phyloP scores from a whole-genome alignment of 53 echinoderm and acorn worm species.

The Paelopatides confundens region DNA sequence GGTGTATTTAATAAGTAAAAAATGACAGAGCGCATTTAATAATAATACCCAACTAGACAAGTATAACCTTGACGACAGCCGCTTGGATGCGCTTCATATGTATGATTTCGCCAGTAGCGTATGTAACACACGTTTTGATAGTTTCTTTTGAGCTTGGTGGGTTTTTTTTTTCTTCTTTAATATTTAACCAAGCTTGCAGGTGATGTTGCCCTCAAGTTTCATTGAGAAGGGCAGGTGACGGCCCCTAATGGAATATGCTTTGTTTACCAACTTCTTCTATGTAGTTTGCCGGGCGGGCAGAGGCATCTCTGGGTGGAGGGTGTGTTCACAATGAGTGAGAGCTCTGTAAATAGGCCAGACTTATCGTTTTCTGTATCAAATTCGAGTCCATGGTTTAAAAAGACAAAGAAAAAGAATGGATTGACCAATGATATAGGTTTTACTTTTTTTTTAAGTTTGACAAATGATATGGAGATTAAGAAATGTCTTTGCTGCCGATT shows the following conservation, averaged over 20 bases:
- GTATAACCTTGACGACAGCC: no score
- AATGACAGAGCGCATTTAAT: no score
- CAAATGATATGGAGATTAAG: background rate
- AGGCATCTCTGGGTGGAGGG: background rate
- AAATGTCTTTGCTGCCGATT: no score
- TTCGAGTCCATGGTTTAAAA: background rate
- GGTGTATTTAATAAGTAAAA: no score
- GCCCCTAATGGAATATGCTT: constrained; percentile 19
- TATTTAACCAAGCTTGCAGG: constrained; percentile 38
- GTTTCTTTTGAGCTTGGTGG: no score
- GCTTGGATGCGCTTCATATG: no score
- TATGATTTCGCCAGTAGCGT: no score
- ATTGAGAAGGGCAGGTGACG: constrained; percentile 23
- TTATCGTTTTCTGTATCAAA: constrained; percentile 2
- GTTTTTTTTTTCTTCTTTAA: background rate
- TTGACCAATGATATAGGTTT: background rate
- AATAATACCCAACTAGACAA: no score
- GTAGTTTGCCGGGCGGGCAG: background rate
- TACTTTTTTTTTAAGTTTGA: background rate
- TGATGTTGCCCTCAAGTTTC: background rate
- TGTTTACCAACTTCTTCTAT: constrained; percentile 15
- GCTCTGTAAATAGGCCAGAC: constrained; percentile 3
- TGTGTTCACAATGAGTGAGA: background rate
- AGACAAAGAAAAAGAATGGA: background rate
- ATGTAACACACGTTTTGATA: no score